Percentiles rank a stretch among this genome's conserved stretches.
These are phyloP conservation scores for Sebastes vulpes DNA, from an alignment of 2,797 vertebrate genomes.

Conservation along the genomic window DNA sequence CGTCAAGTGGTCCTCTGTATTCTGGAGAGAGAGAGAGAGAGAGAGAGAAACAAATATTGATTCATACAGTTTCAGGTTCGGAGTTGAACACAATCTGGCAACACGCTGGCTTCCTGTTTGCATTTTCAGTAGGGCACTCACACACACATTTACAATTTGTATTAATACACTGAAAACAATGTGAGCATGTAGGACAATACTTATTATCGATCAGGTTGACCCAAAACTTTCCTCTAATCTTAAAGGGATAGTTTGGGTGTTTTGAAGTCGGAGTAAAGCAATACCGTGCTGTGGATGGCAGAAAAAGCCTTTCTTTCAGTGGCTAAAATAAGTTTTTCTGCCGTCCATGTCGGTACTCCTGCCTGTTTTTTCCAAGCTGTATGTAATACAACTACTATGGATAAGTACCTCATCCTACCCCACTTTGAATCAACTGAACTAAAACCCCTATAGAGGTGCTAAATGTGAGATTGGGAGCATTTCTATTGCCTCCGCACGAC, in stretches of 20 bases:
- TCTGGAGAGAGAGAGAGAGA: slow-evolving; percentile 78
- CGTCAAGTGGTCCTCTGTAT: slow-evolving; percentile 92
- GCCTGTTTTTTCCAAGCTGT: no score
- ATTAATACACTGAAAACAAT: neutral
- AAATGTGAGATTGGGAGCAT: no score
- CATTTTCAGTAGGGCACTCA: neutral
- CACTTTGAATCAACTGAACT: no score
- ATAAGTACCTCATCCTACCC: no score
- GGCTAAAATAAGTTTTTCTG: no score
- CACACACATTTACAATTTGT: neutral
- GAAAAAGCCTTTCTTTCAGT: no score
- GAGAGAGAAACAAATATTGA: neutral
- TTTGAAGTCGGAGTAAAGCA: no score
- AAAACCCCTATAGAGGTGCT: no score
- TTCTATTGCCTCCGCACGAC: no score
- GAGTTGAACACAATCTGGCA: neutral
- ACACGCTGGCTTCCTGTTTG: neutral
- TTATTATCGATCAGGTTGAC: neutral
- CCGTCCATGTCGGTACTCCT: no score
- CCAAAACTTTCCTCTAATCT: neutral
- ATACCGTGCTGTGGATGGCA: no score
- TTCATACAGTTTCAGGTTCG: neutral
- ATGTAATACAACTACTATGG: no score
- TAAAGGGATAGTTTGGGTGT: neutral
- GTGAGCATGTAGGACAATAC: neutral